A percentile compares a stretch with the other conserved stretches of the same genome.
These are phyloP conservation scores for Syngnathus floridae DNA, from an alignment of 2,113 vertebrate species.

Conservation along the genomic window DNA sequence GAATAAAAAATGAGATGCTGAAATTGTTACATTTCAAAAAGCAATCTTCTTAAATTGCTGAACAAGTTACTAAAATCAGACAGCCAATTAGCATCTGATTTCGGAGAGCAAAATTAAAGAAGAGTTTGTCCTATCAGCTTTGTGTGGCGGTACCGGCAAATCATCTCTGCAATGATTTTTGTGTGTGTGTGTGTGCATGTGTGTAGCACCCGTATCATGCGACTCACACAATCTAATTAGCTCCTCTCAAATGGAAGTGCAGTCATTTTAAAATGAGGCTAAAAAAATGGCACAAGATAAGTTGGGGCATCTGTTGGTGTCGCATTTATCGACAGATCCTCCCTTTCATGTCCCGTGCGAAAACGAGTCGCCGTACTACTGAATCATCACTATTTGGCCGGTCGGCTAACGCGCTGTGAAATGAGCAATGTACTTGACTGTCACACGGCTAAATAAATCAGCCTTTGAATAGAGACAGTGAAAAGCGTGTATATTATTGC, in stretches of 20 bases:
- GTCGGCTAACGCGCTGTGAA: slow-evolving; percentile 67
- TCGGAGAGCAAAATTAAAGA: slow-evolving; percentile 60
- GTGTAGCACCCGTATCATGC: slow-evolving; percentile 59
- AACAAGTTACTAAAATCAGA: slow-evolving; percentile 67
- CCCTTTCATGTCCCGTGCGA: slow-evolving; percentile 58
- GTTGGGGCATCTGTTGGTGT: slow-evolving; percentile 56
- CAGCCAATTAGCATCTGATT: slow-evolving; percentile 68
- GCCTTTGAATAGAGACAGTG: slow-evolving; percentile 41
- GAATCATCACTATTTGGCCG: slow-evolving; percentile 65
- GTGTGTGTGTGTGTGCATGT: slow-evolving; percentile 18
- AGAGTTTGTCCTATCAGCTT: slow-evolving; percentile 54
- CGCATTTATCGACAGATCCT: slow-evolving; percentile 60
- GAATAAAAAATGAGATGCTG: slow-evolving; percentile 57
- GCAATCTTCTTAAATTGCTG: slow-evolving; percentile 64
- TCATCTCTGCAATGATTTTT: slow-evolving; percentile 43
- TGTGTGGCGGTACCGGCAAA: slow-evolving; percentile 57
- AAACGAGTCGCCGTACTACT: slow-evolving; percentile 48
- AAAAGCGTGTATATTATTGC: slow-evolving; percentile 50
- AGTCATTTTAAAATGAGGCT: slow-evolving; percentile 48
- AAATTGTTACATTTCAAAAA: slow-evolving; percentile 65
- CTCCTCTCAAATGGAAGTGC: slow-evolving; percentile 54
- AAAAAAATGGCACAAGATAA: slow-evolving; percentile 50
- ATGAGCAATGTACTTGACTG: slow-evolving; percentile 53
- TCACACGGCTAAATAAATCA: slow-evolving; percentile 57
- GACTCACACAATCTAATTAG: slow-evolving; percentile 71